Base-by-base conservation (phyloP, 2,888 invertebrate genomes). In the Archips xylosteana region DNA sequence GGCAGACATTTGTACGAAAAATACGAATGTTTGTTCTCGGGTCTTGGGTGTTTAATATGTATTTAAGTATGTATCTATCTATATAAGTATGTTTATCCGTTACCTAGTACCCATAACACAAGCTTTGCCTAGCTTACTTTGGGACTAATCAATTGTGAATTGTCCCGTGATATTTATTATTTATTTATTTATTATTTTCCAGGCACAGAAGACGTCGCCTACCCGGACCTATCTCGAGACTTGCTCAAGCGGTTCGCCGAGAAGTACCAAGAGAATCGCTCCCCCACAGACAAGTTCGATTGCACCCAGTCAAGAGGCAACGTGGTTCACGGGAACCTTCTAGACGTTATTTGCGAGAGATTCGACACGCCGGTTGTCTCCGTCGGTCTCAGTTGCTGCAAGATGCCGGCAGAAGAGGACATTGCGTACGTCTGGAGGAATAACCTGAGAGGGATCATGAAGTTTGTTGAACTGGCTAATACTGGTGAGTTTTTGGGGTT, bases 331-430 rank as follows among this genome's bases (percentile, higher is more conserved):
- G 94, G 94, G 0, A 91, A 95, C 49, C 81, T 96, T 77, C 95
- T 95, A 5, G 96, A 95, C 85, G 89, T 95, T 69, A 85, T 97
- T 15, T 95, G 95, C 76, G 95, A 95, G 42, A 94, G 96, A 81
- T 97, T 95, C 79, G 94, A 95, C 68, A 94, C 96, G 1, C 96
- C 97, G 0, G 92, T 97, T 84, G 92, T 97, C 65, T 96, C 97
- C 0, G 95, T 96, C 3, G 97, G 97, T 23, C 87, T 98, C 39
- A 96, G 96, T 70, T 98, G 98, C 82, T 98, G 98, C 84, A 97
- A 97, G 79, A 97, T 97, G 95, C 98, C 98, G 0, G 82, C 87
- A 0, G 94, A 96, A n/a, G 88, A 85, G 0, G 95, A 96, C 63
- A 95, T 98, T n/a, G 96, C 96, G 0, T 94, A 94, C 76, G 95